Conservation (phyloP, 2,113 vertebrate genomes). For the Myotis brandtii region DNA sequence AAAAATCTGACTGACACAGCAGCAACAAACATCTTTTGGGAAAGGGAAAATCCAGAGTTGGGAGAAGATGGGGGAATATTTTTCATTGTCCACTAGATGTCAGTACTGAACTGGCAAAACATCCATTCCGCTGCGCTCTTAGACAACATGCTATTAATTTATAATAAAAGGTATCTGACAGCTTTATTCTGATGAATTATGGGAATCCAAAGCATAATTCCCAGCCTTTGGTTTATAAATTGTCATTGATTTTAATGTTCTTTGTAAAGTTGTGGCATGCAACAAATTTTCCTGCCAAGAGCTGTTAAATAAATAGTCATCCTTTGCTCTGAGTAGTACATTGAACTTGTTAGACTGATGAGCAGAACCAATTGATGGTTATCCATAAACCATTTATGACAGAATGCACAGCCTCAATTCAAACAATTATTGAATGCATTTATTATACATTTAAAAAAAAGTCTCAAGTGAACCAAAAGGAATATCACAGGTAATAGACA, state of each 20-base stretch:
- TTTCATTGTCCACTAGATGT: slow-evolving; percentile 86
- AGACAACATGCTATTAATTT: slow-evolving; percentile 85
- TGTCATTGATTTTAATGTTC: slow-evolving; percentile 92
- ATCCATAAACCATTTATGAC: slow-evolving; percentile 88
- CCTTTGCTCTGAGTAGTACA: slow-evolving; percentile 84
- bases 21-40: not conserved
- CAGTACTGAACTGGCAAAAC: slow-evolving; percentile 86
- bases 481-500: slow-evolving; percentile 78
- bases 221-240: slow-evolving; percentile 90
- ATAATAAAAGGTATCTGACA: slow-evolving; percentile 91
- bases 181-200: slow-evolving; percentile 91
- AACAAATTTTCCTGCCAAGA: slow-evolving; percentile 91
- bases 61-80: not conserved
- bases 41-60: not conserved
- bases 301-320: slow-evolving; percentile 89
- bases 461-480: slow-evolving; percentile 70
- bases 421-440: slow-evolving; percentile 83
- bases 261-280: slow-evolving; percentile 91
- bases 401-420: slow-evolving; percentile 84
- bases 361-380: slow-evolving; percentile 87
- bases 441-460: slow-evolving; percentile 76
- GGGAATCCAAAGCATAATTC: slow-evolving; percentile 89
- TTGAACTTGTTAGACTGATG: slow-evolving; percentile 89
- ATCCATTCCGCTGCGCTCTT: not conserved
- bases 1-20: slow-evolving; percentile 26